Conservation (phyloP, 1,140 invertebrate species). For the Samia ricini region DNA sequence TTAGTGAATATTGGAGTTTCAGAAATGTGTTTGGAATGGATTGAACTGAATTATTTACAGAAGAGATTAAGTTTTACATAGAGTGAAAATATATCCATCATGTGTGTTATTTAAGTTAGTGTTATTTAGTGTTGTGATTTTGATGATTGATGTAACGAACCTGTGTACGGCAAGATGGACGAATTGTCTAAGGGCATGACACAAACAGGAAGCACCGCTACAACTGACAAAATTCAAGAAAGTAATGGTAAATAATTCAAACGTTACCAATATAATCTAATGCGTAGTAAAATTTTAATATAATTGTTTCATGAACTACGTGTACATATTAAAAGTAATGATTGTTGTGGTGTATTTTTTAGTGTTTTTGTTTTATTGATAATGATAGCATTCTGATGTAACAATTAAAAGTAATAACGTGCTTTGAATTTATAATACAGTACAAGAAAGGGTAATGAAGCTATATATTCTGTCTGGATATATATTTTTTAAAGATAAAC, state of each 20-base stretch:
- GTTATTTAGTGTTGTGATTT: constrained; percentile 59
- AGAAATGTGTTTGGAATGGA: constrained; percentile 61
- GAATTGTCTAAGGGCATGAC: constrained; percentile 76
- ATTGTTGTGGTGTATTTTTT: not conserved
- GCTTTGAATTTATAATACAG: not conserved
- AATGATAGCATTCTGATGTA: not conserved
- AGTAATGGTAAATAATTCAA: constrained; percentile 59
- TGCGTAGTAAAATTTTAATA: not conserved
- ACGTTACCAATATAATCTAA: not conserved
- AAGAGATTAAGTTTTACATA: constrained; percentile 49
- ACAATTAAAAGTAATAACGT: not conserved
- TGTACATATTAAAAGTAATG: not conserved
- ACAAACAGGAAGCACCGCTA: constrained; percentile 73
- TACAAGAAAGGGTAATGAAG: not conserved
- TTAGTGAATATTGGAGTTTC: not conserved
- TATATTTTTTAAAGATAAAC: too few relatives aligned
- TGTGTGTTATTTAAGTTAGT: constrained; percentile 35
- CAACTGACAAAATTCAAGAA: constrained; percentile 73
- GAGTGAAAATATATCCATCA: constrained; percentile 47
- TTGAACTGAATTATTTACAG: constrained; percentile 48
- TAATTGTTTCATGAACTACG: not conserved
- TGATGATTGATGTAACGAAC: constrained; percentile 71
- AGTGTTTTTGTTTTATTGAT: not conserved
- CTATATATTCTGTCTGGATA: too few relatives aligned
- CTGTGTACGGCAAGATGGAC: constrained; percentile 74